Conservation (phyloP, 2,888 invertebrate species). For the Crematogaster levior region DNA sequence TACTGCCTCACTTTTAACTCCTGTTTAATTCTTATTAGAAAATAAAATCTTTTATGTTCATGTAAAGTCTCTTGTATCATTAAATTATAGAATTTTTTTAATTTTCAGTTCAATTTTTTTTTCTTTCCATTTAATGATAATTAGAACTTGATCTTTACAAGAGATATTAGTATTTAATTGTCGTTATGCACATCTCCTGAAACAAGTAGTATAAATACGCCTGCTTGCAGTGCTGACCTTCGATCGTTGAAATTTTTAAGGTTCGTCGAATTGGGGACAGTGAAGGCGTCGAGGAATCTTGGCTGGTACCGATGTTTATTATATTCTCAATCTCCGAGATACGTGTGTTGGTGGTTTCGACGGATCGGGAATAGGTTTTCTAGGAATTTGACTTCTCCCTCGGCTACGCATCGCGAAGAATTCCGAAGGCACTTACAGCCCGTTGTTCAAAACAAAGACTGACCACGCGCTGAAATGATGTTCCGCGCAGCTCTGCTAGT, state of each 20-base stretch:
- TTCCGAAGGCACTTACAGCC: constrained; percentile 22
- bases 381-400: constrained; percentile 13
- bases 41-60: background rate
- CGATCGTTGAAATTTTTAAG: constrained; percentile 31
- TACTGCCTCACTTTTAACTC: background rate
- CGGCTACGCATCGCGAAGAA: background rate
- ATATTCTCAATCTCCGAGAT: constrained; percentile 16
- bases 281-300: constrained; percentile 26
- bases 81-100: background rate
- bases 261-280: constrained; percentile 22
- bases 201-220: background rate
- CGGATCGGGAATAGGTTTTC: constrained; percentile 48
- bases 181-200: background rate
- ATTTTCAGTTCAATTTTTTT: background rate
- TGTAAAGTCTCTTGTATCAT: too few relatives aligned
- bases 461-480: background rate
- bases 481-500: background rate
- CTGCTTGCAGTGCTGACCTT: constrained; percentile 8
- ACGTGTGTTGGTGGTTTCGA: background rate
- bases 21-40: background rate
- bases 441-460: constrained; percentile 35
- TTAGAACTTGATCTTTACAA: background rate
- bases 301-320: constrained; percentile 37
- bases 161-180: background rate
- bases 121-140: background rate